These are phyloP conservation scores for Dryobota labecula DNA, from an alignment of 2,888 invertebrate species.

Conservation along the genomic window DNA sequence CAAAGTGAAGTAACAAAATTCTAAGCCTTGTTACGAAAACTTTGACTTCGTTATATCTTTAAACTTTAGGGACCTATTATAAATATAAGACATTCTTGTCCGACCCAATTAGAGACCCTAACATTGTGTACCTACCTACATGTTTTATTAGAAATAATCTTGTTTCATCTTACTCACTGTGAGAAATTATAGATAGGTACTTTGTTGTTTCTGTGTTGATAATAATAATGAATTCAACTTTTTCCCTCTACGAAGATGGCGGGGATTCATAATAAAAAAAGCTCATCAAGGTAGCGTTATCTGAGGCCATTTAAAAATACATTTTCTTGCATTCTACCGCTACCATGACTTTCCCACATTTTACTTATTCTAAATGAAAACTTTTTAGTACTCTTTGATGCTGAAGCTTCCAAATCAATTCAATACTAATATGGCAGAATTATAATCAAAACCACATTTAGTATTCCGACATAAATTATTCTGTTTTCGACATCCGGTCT, in stretches of 20 bases:
- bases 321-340: not conserved
- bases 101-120: slow-evolving; percentile 48
- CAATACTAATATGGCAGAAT: not conserved
- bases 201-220: slow-evolving; percentile 17
- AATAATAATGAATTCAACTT: slow-evolving; percentile 15
- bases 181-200: slow-evolving; percentile 1
- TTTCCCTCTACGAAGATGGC: not conserved
- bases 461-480: slow-evolving; percentile 35
- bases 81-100: slow-evolving; percentile 47
- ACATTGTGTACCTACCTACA: slow-evolving; percentile 34
- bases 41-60: slow-evolving; percentile 48
- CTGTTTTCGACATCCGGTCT: slow-evolving; percentile 18
- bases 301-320: slow-evolving; percentile 8
- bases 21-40: slow-evolving; percentile 50
- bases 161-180: slow-evolving; percentile 10
- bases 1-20: slow-evolving; percentile 7
- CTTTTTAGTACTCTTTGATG: not conserved
- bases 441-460: slow-evolving; percentile 19
- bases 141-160: slow-evolving; percentile 33
- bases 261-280: slow-evolving; percentile 8
- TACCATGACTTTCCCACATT: slow-evolving; percentile 1
- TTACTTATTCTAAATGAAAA: not conserved
- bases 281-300: slow-evolving; percentile 17
- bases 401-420: slow-evolving; percentile 17
- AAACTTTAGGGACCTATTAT: slow-evolving; percentile 55